Evolutionary conservation across 2,888 invertebrate genomes (phyloP).

Genomic region (Brachyopa scutellaris): DNA sequence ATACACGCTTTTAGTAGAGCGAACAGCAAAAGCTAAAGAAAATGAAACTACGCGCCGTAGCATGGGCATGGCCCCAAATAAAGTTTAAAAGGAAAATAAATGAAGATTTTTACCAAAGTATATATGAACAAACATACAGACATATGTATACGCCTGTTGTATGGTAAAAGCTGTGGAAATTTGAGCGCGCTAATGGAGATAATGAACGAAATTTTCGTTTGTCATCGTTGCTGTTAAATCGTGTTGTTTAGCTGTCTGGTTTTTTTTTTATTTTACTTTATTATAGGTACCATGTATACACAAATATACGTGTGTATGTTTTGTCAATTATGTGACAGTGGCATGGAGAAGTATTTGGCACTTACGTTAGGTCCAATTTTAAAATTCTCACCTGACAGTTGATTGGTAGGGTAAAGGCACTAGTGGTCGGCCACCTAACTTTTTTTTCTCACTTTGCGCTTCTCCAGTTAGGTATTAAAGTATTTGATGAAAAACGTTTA

Average conservation of each 20-base stretch:
- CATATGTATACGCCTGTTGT: neutral
- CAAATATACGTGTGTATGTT: too few relatives aligned
- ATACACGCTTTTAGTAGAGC: conserved; percentile 29
- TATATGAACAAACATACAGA: too few relatives aligned
- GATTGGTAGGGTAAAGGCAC: too few relatives aligned
- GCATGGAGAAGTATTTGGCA: conserved; percentile 23
- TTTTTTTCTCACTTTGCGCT: too few relatives aligned
- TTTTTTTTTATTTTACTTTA: neutral
- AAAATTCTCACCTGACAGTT: too few relatives aligned
- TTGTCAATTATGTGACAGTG: conserved; percentile 19
- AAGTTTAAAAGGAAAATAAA: neutral
- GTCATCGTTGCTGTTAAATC: neutral
- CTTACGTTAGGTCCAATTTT: conserved; percentile 29
- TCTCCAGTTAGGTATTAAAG: too few relatives aligned
- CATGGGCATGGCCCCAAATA: conserved; percentile 33
- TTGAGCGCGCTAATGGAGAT: conserved; percentile 23
- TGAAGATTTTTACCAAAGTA: too few relatives aligned
- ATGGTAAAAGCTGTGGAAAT: conserved; percentile 9
- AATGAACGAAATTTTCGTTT: conserved; percentile 27
- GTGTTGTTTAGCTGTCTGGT: neutral
- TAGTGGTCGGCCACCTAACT: too few relatives aligned
- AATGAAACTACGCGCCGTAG: conserved; percentile 31
- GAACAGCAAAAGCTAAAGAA: conserved; percentile 26
- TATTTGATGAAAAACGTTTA: too few relatives aligned
- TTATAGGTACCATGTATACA: too few relatives aligned